These are phyloP conservation scores for Patella caerulea DNA, from an alignment of 2,888 invertebrate genomes.

Conservation along the genomic window DNA sequence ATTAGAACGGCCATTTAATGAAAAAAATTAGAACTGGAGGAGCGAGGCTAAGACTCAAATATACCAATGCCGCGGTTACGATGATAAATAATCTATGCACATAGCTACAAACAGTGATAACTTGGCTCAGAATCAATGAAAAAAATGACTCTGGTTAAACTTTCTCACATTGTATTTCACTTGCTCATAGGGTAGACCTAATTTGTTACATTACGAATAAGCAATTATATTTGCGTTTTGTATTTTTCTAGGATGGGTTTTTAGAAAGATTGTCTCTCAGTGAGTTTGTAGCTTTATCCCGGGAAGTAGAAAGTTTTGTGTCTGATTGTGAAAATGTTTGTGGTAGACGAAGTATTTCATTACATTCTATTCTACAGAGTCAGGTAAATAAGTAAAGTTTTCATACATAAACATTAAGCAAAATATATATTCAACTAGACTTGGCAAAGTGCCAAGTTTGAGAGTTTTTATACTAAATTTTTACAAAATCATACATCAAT, in stretches of 20 bases:
- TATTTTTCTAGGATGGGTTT: slow-evolving; percentile 73
- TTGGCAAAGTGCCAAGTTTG: too few relatives aligned
- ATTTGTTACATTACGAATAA: neutral
- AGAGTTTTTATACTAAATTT: too few relatives aligned
- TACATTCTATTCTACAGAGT: slow-evolving; percentile 84
- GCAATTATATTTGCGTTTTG: neutral
- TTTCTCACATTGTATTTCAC: neutral
- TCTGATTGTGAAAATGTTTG: slow-evolving; percentile 79
- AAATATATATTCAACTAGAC: too few relatives aligned
- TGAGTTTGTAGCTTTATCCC: slow-evolving; percentile 84
- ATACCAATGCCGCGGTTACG: too few relatives aligned
- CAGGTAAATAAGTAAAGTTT: slow-evolving; percentile 65
- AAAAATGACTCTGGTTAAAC: neutral
- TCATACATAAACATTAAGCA: too few relatives aligned
- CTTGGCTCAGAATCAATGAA: too few relatives aligned
- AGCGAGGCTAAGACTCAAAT: too few relatives aligned
- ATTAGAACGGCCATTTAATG: too few relatives aligned
- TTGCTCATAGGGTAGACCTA: neutral
- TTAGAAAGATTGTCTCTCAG: slow-evolving; percentile 80
- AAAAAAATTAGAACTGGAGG: too few relatives aligned
- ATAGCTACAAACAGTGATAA: too few relatives aligned
- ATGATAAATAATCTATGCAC: too few relatives aligned
- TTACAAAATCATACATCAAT: too few relatives aligned
- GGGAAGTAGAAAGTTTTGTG: slow-evolving; percentile 85
- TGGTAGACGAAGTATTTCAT: slow-evolving; percentile 78